These are phyloP conservation scores for Dryococelus australis DNA, from an alignment of 2,888 invertebrate species.

Conservation along the genomic window DNA sequence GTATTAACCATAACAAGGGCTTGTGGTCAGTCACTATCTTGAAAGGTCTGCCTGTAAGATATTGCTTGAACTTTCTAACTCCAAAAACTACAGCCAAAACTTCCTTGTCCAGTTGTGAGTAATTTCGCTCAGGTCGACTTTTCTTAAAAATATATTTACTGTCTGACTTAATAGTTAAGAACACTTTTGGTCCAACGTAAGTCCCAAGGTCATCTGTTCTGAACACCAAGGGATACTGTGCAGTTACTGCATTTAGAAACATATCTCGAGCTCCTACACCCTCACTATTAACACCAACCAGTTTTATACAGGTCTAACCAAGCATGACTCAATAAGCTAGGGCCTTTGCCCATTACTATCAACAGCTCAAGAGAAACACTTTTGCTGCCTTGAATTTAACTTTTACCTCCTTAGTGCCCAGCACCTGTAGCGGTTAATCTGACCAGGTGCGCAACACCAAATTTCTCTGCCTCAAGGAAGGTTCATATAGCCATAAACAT, in stretches of 20 bases:
- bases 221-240: background rate
- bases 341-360: background rate
- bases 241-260: too few species aligned
- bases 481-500: background rate
- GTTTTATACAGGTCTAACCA: background rate
- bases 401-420: background rate
- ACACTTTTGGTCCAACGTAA: background rate
- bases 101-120: background rate
- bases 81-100: background rate
- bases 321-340: background rate
- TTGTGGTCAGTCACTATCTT: slow-evolving; percentile 43
- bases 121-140: background rate
- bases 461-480: background rate
- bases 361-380: background rate
- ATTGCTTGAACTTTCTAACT: background rate
- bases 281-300: background rate
- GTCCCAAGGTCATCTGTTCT: background rate
- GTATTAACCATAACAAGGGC: slow-evolving; percentile 47
- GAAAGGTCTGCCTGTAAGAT: background rate
- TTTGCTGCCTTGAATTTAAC: background rate
- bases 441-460: background rate
- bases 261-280: background rate
- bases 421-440: background rate
- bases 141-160: background rate
- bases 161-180: background rate